Conservation (phyloP, 1,140 invertebrate genomes). For the Drosophila seguyi region DNA sequence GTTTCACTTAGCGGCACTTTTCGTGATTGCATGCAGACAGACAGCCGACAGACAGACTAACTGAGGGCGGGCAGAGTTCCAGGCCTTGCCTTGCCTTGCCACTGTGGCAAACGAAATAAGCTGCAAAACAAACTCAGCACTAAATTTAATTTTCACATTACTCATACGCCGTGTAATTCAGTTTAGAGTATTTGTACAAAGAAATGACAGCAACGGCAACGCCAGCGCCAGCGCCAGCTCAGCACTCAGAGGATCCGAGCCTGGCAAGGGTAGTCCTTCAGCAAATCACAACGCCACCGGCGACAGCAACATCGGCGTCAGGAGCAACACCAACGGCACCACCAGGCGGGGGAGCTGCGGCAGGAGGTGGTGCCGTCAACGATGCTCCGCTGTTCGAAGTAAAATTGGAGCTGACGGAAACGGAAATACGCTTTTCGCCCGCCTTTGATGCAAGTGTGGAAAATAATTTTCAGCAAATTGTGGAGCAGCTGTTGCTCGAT, state of each 20-base stretch:
- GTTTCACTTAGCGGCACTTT: slow-evolving; percentile 82
- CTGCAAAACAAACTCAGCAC: slow-evolving; percentile 72
- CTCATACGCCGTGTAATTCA: slow-evolving; percentile 84
- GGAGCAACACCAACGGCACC: slow-evolving; percentile 19
- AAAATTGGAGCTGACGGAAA: slow-evolving; percentile 83
- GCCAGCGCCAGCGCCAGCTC: slow-evolving; percentile 3
- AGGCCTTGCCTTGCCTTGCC: slow-evolving; percentile 2
- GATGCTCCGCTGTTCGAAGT: slow-evolving; percentile 83
- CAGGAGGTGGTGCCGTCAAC: slow-evolving; percentile 21
- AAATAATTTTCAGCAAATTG: slow-evolving; percentile 85
- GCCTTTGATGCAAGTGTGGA: slow-evolving; percentile 80
- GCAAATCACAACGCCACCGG: slow-evolving; percentile 64
- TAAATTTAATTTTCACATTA: slow-evolving; percentile 84
- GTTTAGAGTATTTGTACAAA: slow-evolving; percentile 85
- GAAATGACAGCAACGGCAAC: slow-evolving; percentile 76
- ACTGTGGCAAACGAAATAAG: slow-evolving; percentile 62
- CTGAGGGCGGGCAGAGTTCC: not conserved
- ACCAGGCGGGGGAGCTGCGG: slow-evolving; percentile 6
- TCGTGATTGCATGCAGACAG: slow-evolving; percentile 78
- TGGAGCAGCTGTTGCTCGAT: slow-evolving; percentile 83
- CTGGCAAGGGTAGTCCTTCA: slow-evolving; percentile 61
- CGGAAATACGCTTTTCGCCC: slow-evolving; percentile 83
- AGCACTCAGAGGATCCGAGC: slow-evolving; percentile 11
- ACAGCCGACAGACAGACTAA: slow-evolving; percentile 10
- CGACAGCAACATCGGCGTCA: slow-evolving; percentile 34